Evolutionary conservation across 1,140 invertebrate genomes (phyloP).

Genomic region (Protaetia brevitarsis): DNA sequence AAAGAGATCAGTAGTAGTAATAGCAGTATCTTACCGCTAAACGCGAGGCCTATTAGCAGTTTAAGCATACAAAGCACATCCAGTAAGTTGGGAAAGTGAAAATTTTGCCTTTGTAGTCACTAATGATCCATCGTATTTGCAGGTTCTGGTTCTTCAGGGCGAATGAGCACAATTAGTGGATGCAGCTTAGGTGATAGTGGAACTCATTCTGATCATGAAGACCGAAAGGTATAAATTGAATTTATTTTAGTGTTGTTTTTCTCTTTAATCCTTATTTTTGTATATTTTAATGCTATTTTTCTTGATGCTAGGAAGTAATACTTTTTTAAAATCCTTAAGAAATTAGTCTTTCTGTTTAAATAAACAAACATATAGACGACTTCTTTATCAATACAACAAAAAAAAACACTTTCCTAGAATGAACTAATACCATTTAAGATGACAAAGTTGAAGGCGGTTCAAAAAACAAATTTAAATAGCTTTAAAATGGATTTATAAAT

Average conservation of each 20-base stretch:
- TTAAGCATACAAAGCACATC: slow-evolving; percentile 70
- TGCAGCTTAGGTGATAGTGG: slow-evolving; percentile 78
- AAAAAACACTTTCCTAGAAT: too few relatives aligned
- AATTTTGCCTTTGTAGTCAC: neutral
- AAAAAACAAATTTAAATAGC: too few relatives aligned
- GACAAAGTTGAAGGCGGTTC: too few relatives aligned
- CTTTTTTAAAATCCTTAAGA: too few relatives aligned
- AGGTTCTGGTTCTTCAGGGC: slow-evolving; percentile 74
- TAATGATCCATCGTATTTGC: slow-evolving; percentile 13
- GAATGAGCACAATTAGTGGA: slow-evolving; percentile 71
- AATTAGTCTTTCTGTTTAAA: too few relatives aligned
- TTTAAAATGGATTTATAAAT: too few relatives aligned
- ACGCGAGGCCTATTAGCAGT: slow-evolving; percentile 62
- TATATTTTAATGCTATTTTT: too few relatives aligned
- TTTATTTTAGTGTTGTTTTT: neutral
- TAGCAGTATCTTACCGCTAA: neutral
- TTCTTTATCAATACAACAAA: too few relatives aligned
- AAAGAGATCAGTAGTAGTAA: neutral
- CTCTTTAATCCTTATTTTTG: too few relatives aligned
- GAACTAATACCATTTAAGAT: too few relatives aligned
- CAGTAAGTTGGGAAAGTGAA: slow-evolving; percentile 51
- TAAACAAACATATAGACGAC: too few relatives aligned
- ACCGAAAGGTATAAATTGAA: slow-evolving; percentile 61
- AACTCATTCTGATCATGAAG: slow-evolving; percentile 79
- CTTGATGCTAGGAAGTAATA: too few relatives aligned